Percentiles rank a stretch among this genome's conserved stretches.
Conservation (phyloP, 2,113 vertebrate species). For the Pterocles gutturalis region DNA sequence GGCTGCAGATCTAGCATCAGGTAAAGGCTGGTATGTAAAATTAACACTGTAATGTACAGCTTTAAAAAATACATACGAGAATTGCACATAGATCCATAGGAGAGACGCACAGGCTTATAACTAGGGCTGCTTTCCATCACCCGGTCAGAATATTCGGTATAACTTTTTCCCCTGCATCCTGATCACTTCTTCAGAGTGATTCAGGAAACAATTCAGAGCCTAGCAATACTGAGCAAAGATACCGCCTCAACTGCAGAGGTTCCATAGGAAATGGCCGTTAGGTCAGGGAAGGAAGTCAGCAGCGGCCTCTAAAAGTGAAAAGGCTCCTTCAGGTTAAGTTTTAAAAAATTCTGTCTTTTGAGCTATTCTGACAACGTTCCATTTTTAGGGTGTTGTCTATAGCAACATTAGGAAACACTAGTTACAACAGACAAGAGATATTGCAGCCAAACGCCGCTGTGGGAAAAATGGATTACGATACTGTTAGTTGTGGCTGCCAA, state of each 20-base stretch:
- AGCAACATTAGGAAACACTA: conserved; percentile 9
- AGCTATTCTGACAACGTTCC: not conserved
- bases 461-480: not conserved
- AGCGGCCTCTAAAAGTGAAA: not conserved
- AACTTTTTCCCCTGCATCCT: not conserved
- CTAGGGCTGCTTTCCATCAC: conserved; percentile 36
- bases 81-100: conserved; percentile 88
- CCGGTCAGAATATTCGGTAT: not conserved
- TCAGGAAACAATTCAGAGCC: not conserved
- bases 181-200: not conserved
- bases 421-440: not conserved
- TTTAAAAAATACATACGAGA: conserved; percentile 79
- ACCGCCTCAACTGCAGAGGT: not conserved
- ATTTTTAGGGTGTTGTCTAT: not conserved
- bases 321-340: not conserved
- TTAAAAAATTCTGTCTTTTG: not conserved
- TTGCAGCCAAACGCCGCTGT: not conserved
- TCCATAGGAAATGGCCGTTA: not conserved
- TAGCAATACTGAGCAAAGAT: conserved; percentile 37
- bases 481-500: not conserved
- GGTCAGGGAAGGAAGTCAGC: not conserved
- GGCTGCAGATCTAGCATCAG: conserved; percentile 64
- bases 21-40: conserved; percentile 75
- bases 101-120: conserved; percentile 64
- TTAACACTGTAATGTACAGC: conserved; percentile 82